Base-by-base conservation (phyloP, 35 echinoderm and acorn worm genomes). In the Amphiura filiformis region DNA sequence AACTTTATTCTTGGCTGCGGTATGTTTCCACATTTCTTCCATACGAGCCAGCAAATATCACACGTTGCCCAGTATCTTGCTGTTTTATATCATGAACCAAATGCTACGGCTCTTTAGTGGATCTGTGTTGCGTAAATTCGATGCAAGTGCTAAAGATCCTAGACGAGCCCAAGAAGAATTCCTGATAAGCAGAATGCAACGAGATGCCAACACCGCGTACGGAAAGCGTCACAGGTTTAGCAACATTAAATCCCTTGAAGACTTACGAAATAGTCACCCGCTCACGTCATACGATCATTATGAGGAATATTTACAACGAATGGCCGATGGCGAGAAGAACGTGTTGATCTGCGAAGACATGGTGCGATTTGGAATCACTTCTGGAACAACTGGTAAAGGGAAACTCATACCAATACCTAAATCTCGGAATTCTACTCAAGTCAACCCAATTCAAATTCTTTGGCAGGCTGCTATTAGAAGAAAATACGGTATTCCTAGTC, bases 221-320 rank as follows among this genome's bases (percentile, higher is more conserved):
- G 87, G 83, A 20, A 89, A 81, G 26, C 41, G 81, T 1, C 64
- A 56, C 30, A 31, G 47, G 22, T 64, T 96, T 36, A 23, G 44
- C 12, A 38, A 90, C 35, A 89, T 96, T 20, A 76, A 49, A 15
- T 47, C n/a, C 9, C 17, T 88, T 20, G 64, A 57, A 33, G 94
- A 96, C 5, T 78, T 96, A 17, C 87, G 81, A 39, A 40, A 76
- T 28, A 81, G 81, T 18, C 94, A 96, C 82, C 87, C 84, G 5
- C 34, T 96, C 31, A 96, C 94, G 13, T 52, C 32, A 23, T 96
- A 96, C 84, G 79, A 87, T 12, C 87, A 96, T 86, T 96, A 96
- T 57, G 41, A 79, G 39, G 17, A 76, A 0, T 96, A 96, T 41
- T 65, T 92, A 12, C 61, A 90, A 0, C 78, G 90, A 28, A 88